Base-by-base conservation (phyloP, 2,888 invertebrate species). In the Trichopria drosophilae region DNA sequence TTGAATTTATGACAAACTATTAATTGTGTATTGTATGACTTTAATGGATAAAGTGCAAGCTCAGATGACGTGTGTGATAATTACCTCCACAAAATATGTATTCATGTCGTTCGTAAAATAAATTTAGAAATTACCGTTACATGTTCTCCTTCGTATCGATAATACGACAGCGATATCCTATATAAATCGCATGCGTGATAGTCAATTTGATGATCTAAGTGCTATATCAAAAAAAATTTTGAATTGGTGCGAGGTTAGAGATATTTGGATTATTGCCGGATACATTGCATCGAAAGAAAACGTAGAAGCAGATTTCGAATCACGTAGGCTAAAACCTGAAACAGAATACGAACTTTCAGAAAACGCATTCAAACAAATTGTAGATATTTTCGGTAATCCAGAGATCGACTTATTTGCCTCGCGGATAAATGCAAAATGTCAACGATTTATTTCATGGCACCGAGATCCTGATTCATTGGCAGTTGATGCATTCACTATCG, bases 221-320 rank as follows among this genome's bases (percentile, higher is more conserved):
- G n/a, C n/a, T n/a, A n/a, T n/a, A n/a, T n/a, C n/a, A n/a, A n/a
- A n/a, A n/a, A n/a, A n/a, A n/a, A n/a, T n/a, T n/a, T n/a, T n/a
- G n/a, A n/a, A n/a, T n/a, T n/a, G n/a, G n/a, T n/a, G n/a, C n/a
- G n/a, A n/a, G n/a, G n/a, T 24, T 24, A 36, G 19, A 13, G 26
- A 35, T 24, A 18, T 45, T 10, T 35, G 35, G 45, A 35, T 68
- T 7, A 60, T 54, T 29, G 64, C 63, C 4, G 62, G 64, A 1
- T 68, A 68, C 31, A 52, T 68, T 3, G 57, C 58, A 26, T 62
- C 65, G 1, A 53, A 57, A 49, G 60, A 64, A 6, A 67, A 67
- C 39, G 16, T 20, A 15, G 42, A 46, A 13, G 62, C 61, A 32
- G 58, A 58, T 47, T 19, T 26, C 22, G 55, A 62, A 50, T 63